Percentiles rank a stretch among this genome's conserved stretches.
Conservation (phyloP, 2,888 invertebrate genomes). For the Cantharis rufa region DNA sequence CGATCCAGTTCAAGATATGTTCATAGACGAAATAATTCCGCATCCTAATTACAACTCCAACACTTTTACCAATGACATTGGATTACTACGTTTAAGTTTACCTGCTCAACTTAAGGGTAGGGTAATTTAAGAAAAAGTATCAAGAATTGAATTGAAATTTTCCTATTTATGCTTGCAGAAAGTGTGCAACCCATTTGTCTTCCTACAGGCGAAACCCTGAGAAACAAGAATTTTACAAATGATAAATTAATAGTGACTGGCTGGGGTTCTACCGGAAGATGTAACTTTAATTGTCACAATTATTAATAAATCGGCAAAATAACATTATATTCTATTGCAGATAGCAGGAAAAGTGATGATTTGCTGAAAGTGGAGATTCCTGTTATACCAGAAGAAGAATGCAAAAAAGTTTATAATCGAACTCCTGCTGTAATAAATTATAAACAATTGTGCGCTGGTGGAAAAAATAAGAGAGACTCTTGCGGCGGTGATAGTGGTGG, state of each 20-base stretch:
- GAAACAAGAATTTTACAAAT: slow-evolving; percentile 54
- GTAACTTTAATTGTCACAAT: slow-evolving; percentile 44
- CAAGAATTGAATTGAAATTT: not conserved
- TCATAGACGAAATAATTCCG: slow-evolving; percentile 55
- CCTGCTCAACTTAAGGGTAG: slow-evolving; percentile 53
- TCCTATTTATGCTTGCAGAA: slow-evolving; percentile 35
- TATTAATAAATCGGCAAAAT: slow-evolving; percentile 26
- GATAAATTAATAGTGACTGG: slow-evolving; percentile 68
- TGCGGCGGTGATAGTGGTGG: slow-evolving; percentile 74
- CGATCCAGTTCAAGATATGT: slow-evolving; percentile 58
- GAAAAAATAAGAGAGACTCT: slow-evolving; percentile 62
- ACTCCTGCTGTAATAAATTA: slow-evolving; percentile 36
- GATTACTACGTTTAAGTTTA: slow-evolving; percentile 56
- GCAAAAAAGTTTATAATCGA: slow-evolving; percentile 36
- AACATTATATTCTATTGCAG: slow-evolving; percentile 17
- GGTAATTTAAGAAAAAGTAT: not conserved
- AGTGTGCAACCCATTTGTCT: slow-evolving; percentile 58
- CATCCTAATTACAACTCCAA: slow-evolving; percentile 60
- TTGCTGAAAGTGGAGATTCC: slow-evolving; percentile 32
- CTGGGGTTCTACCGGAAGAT: slow-evolving; percentile 72
- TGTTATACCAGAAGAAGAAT: slow-evolving; percentile 46
- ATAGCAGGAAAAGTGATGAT: slow-evolving; percentile 12
- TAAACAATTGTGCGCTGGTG: slow-evolving; percentile 68
- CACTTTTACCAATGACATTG: slow-evolving; percentile 63
- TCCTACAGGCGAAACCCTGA: slow-evolving; percentile 47